Percentiles rank a stretch among this genome's conserved stretches.
phyloP scores from a whole-genome alignment of 2,797 vertebrate genomes.

The Ispidina lecontei region DNA sequence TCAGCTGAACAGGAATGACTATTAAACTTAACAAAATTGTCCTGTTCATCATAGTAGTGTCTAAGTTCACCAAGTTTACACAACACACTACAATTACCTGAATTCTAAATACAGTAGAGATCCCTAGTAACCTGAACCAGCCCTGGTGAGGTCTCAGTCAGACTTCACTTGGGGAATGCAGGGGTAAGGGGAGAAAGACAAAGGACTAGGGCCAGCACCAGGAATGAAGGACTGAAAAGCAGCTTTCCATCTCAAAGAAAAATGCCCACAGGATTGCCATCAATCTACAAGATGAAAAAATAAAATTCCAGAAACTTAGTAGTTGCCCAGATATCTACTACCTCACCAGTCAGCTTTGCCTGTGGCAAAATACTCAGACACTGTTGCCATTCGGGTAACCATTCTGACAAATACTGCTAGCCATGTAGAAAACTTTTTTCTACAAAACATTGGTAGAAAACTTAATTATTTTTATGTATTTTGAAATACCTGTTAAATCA shows the following conservation, averaged over 20 bases:
- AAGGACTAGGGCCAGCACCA: accelerated
- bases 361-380: neutral
- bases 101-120: neutral
- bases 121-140: neutral
- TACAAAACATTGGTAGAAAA: neutral
- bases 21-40: neutral
- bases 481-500: neutral
- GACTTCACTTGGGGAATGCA: neutral
- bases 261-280: neutral
- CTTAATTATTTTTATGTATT: neutral
- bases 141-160: neutral
- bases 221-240: neutral
- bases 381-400: neutral
- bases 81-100: neutral
- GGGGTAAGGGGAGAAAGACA: neutral
- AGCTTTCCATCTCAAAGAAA: neutral
- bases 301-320: neutral
- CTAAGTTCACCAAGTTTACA: neutral
- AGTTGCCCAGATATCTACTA: neutral
- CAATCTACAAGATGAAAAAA: neutral
- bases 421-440: neutral
- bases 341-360: neutral
- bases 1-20: neutral
- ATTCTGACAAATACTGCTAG: neutral
- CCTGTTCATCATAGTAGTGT: neutral